These are phyloP conservation scores for Aethes cnicana DNA, from an alignment of 2,888 invertebrate genomes.

Conservation along the genomic window DNA sequence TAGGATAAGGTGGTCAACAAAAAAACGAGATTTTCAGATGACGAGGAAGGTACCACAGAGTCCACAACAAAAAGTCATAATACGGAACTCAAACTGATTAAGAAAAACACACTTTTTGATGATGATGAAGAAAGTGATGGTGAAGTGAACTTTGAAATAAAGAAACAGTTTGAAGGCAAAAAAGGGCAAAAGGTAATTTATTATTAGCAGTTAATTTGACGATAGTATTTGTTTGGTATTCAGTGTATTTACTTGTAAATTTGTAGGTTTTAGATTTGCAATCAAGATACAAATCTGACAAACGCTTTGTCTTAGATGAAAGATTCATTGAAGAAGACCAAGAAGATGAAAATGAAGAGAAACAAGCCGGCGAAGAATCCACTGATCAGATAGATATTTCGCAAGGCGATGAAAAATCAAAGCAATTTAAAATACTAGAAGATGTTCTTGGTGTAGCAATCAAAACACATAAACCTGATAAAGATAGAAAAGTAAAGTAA, in stretches of 20 bases:
- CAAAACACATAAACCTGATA: constrained; percentile 45
- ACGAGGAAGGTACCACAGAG: constrained; percentile 48
- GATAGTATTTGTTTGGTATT: too few species aligned
- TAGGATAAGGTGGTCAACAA: constrained; percentile 81
- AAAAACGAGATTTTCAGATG: constrained; percentile 85
- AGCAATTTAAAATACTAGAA: constrained; percentile 80
- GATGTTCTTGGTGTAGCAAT: constrained; percentile 79
- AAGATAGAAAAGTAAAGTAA: constrained; percentile 52
- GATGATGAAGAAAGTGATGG: constrained; percentile 79
- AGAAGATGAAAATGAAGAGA: constrained; percentile 50
- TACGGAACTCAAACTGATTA: constrained; percentile 29
- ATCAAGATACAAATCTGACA: constrained; percentile 87
- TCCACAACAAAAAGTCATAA: constrained; percentile 28
- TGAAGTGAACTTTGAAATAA: constrained; percentile 83
- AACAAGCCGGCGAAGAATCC: constrained; percentile 52
- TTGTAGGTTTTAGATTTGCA: constrained; percentile 86
- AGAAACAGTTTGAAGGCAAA: constrained; percentile 85
- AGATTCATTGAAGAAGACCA: constrained; percentile 85
- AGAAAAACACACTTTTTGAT: constrained; percentile 68
- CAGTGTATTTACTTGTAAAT: too few species aligned
- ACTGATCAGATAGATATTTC: constrained; percentile 65
- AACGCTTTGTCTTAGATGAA: constrained; percentile 88
- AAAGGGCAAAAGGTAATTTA: constrained; percentile 82
- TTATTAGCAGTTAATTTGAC: constrained; percentile 3
- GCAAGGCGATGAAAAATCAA: constrained; percentile 72